Evolutionary conservation across 1,140 invertebrate genomes (phyloP).

Genomic region (Brachionus koreanus): DNA sequence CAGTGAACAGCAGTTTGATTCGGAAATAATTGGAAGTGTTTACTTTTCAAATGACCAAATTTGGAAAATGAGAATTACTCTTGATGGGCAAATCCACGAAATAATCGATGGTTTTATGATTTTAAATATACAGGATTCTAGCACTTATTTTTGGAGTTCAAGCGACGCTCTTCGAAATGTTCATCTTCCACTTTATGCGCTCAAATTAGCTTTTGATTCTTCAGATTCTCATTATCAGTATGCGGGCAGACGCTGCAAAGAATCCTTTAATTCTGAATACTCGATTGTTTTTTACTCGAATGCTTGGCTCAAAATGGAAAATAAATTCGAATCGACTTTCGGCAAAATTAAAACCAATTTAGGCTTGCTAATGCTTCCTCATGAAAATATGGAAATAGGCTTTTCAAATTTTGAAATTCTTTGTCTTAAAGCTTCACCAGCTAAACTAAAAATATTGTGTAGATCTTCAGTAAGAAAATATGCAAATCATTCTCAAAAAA

Average conservation of each 20-base stretch:
- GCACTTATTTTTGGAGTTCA: background rate
- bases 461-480: background rate
- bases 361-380: background rate
- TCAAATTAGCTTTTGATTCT: background rate
- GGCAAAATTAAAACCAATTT: background rate
- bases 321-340: background rate
- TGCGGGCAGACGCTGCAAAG: background rate
- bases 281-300: constrained; percentile 21
- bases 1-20: background rate
- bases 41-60: background rate
- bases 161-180: background rate
- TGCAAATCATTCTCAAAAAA: constrained; percentile 24
- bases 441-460: background rate
- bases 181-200: background rate
- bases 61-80: constrained; percentile 20
- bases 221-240: background rate
- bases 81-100: background rate
- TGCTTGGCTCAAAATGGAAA: background rate
- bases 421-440: constrained; percentile 13
- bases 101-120: background rate
- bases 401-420: background rate
- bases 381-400: constrained; percentile 18
- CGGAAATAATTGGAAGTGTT: constrained; percentile 14
- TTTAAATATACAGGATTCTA: background rate
- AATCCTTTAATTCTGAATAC: background rate